Base-by-base conservation (phyloP, 2,888 invertebrate genomes). In the Nemapogon koenigi region DNA sequence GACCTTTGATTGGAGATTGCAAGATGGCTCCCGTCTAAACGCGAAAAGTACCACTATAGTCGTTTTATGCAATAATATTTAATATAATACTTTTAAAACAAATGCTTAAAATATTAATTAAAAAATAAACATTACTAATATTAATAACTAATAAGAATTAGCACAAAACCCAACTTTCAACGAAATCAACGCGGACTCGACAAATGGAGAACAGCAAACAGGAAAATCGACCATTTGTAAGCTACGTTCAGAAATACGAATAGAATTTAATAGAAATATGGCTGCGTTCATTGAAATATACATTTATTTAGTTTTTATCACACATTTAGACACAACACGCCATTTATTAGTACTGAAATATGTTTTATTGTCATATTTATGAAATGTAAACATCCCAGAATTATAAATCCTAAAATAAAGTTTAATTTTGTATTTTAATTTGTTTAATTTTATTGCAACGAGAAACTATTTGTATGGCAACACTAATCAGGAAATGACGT, bases 1-100 rank as follows among this genome's bases (percentile, higher is more conserved):
- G 87, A 87, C 87, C 87, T 88, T 87, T 87, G 87, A 87, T 88
- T 86, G 87, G 85, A 86, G 87, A 88, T 87, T 86, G 86, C 87
- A 89, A 89, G 88, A 89, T 88, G 89, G 88, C 88, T 84, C 85
- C 86, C 86, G 83, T 84, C 86, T 86, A 85, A 86, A 87, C 85
- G 84, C 83, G 85, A 83, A 16, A 82, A 81, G 82, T 82, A 87
- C 87, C 82, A 83, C 87, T 82, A 76, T 73, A 81, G 81, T 86
- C 86, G 86, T 75, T 76, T 75, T 65, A 64, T 66, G 67, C 56
- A 68, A 59, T 60, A 66, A 59, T 69, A 59, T 51, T 59, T 46
- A 56, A 59, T 61, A 59, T 56, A 49, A 52, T 57, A 51, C 55
- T 53, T 55, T 54, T 52, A 53, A 47, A 53, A 49, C 53, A 57